phyloP scores from a whole-genome alignment of 2,888 invertebrate species.

The Drosophila ochracea region DNA sequence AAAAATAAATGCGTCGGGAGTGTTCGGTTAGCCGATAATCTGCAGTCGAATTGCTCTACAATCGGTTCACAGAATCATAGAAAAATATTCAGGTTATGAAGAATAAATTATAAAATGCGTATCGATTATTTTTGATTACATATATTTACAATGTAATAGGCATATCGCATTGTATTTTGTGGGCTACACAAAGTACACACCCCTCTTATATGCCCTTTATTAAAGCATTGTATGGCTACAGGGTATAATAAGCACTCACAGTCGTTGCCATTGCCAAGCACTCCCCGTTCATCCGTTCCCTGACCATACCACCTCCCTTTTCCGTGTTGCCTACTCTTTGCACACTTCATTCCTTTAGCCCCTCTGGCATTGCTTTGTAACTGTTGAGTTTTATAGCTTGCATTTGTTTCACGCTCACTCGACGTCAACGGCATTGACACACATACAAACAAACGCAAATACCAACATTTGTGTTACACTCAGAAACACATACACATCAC shows the following conservation, averaged over 20 bases:
- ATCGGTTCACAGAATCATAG: too few species aligned
- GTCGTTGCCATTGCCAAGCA: slow-evolving; percentile 14
- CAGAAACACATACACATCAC: slow-evolving; percentile 28
- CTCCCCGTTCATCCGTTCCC: too few species aligned
- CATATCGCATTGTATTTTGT: background rate
- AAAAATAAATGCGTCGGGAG: background rate
- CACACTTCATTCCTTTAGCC: slow-evolving; percentile 20
- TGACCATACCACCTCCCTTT: background rate
- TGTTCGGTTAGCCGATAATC: slow-evolving; percentile 3
- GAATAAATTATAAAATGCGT: background rate
- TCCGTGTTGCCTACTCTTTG: background rate
- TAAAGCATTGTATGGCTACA: slow-evolving; percentile 1
- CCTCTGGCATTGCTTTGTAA: slow-evolving; percentile 63
- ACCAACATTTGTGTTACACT: slow-evolving; percentile 64
- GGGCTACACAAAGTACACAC: background rate
- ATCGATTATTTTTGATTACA: background rate
- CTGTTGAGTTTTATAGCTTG: slow-evolving; percentile 80
- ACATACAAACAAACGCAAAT: slow-evolving; percentile 65
- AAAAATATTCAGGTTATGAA: background rate
- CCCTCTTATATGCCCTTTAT: background rate
- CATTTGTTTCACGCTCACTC: slow-evolving; percentile 82
- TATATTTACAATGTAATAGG: background rate
- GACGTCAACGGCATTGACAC: slow-evolving; percentile 79
- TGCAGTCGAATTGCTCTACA: background rate
- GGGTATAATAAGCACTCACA: slow-evolving; percentile 45